These are phyloP conservation scores for Cryptoprocta ferox DNA, from an alignment of 2,797 vertebrate species.

Conservation along the genomic window DNA sequence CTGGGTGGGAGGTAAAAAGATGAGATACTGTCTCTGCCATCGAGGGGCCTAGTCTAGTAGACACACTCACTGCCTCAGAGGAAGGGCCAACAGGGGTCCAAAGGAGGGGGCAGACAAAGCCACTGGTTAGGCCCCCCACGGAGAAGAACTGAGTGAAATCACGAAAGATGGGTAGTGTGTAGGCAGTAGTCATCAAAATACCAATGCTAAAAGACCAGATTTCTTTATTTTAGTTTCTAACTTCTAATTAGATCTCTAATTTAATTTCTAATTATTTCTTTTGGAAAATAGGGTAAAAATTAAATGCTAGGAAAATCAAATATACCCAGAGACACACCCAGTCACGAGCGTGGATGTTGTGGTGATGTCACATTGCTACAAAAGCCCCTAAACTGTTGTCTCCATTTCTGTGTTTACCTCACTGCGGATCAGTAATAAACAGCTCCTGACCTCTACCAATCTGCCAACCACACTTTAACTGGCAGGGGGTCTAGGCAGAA, in stretches of 20 bases:
- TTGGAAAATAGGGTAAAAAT: conserved; percentile 24
- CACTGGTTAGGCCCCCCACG: not conserved
- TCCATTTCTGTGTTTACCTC: not conserved
- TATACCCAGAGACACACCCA: not conserved
- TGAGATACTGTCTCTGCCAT: not conserved
- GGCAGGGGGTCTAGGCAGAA: not conserved
- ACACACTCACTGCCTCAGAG: not conserved
- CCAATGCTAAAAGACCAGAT: not conserved
- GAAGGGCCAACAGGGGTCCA: not conserved
- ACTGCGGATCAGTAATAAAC: not conserved
- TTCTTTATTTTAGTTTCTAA: not conserved
- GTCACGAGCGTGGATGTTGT: not conserved
- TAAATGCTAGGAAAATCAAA: not conserved
- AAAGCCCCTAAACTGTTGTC: not conserved
- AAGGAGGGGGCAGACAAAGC: not conserved
- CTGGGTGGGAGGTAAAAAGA: not conserved
- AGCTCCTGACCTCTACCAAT: not conserved
- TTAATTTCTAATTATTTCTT: not conserved
- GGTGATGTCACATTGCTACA: not conserved
- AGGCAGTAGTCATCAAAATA: not conserved
- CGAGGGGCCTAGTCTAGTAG: not conserved
- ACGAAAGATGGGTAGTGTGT: not conserved
- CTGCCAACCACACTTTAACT: no score
- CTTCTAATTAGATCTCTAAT: not conserved
- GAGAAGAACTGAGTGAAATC: not conserved